Percentiles rank a stretch among this genome's conserved stretches.
These are phyloP conservation scores for Drosophila nigromelanica DNA, from an alignment of 1,140 invertebrate species.

Conservation along the genomic window DNA sequence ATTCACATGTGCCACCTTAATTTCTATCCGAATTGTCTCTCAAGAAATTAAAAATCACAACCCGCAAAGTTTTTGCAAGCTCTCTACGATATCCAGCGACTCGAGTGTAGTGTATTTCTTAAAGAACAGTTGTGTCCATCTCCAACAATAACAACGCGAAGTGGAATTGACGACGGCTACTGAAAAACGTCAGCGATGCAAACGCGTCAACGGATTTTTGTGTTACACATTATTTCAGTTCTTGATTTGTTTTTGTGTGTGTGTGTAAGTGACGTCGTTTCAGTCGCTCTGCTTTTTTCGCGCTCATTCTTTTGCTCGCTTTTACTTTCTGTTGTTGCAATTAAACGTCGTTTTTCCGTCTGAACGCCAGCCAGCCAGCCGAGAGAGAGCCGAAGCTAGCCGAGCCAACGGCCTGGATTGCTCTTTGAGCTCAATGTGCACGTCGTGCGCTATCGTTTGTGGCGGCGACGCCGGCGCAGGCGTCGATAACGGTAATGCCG, in stretches of 20 bases:
- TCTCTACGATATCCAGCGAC: not conserved
- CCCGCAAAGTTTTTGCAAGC: not conserved
- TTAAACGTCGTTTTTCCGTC: conserved; percentile 77
- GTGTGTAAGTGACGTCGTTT: conserved; percentile 38
- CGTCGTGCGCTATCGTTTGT: conserved; percentile 43
- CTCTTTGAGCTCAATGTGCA: conserved; percentile 42
- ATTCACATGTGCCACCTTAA: too few species aligned
- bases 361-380: conserved; percentile 46
- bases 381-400: conserved; percentile 19
- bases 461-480: conserved; percentile 56
- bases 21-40: too few species aligned
- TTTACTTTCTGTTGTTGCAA: conserved; percentile 77
- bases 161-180: conserved; percentile 29
- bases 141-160: conserved; percentile 17
- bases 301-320: conserved; percentile 65
- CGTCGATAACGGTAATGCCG: conserved; percentile 70
- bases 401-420: conserved; percentile 45
- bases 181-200: conserved; percentile 44
- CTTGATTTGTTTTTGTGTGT: conserved; percentile 38
- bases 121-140: conserved; percentile 32
- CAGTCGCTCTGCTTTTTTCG: conserved; percentile 52
- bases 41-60: not conserved
- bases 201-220: conserved; percentile 70
- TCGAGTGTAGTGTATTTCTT: conserved; percentile 21
- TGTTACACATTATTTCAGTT: conserved; percentile 60